Conservation (phyloP, 2,113 vertebrate species). For the Cyrtonyx montezumae region DNA sequence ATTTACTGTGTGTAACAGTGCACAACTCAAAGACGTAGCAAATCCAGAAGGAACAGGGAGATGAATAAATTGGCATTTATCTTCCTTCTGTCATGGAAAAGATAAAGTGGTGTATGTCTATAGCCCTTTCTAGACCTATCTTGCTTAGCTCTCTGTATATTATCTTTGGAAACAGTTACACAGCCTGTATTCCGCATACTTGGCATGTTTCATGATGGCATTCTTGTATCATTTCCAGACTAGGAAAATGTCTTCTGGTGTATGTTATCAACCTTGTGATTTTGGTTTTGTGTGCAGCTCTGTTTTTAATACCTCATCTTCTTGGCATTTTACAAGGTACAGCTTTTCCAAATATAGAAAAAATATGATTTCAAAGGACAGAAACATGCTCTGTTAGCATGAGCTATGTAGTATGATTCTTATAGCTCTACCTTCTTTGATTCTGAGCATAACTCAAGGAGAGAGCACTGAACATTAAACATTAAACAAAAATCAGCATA, state of each 20-base stretch:
- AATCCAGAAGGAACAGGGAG: background rate
- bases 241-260: background rate
- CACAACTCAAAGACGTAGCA: background rate
- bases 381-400: background rate
- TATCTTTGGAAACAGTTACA: background rate
- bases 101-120: background rate
- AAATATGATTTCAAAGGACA: background rate
- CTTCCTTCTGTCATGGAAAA: background rate
- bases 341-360: background rate
- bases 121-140: background rate
- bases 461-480: background rate
- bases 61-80: constrained; percentile 3
- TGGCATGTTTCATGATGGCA: background rate
- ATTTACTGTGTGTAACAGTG: background rate
- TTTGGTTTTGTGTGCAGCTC: background rate
- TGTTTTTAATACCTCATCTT: background rate
- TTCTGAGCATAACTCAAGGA: background rate
- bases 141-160: background rate
- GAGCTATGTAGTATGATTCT: background rate
- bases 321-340: background rate
- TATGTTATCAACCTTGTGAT: background rate
- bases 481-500: background rate
- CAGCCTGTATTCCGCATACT: background rate
- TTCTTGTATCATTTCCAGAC: background rate
- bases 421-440: background rate